Evolutionary conservation across 2,113 vertebrate genomes (phyloP), one percentile per base, ranked within the genome.

Genomic region (Jacana jacana): DNA sequence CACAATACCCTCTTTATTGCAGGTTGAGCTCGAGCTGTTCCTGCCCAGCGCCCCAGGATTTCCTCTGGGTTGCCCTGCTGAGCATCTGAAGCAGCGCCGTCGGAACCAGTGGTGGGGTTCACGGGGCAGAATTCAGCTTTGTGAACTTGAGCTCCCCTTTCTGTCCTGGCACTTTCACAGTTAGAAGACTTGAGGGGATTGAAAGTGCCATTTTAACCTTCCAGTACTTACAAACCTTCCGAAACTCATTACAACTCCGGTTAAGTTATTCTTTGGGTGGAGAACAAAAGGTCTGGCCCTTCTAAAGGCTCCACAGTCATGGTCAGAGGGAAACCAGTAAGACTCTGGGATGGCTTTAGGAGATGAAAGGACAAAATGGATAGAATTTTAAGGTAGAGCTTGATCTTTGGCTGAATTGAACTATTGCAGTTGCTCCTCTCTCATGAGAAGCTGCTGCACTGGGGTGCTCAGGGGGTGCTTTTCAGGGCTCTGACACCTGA

Each of bases 1-100:
- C 93, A 98, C 97, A 98, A 98, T 98, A 63, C 94, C 27, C 92
- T 42, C 98, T 98, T 98, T 98, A 98, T 98, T 98, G 66, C 55
- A 84, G 87, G 87, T 94, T 52, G 22, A 77, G 94, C 90, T 66
- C 8, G 68, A 93, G 81, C 88, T 88, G 69, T 94, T 97, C 91
- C 68, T 96, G 63, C 66, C 51, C 73, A 75, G 86, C 82, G 83
- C 89, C 96, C 86, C 86, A 16, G 89, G 79, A 89, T 93, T 85
- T 96, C 81, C 77, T 86, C 91, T 85, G 49, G 18, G 10, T 95
- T 96, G 58, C 60, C 14, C 39, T 80, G 51, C 20, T 52, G 86
- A 69, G 42, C 66, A 71, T 93, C 72, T 96, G 81, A 95, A 69
- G 90, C 44, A 54, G 78, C 1, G 4, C 79, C 46, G 28, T 85